Percentiles rank a stretch among this genome's conserved stretches.
Evolutionary conservation across 2,888 invertebrate genomes (phyloP).

Genomic region (Sceliomorpha sp.): DNA sequence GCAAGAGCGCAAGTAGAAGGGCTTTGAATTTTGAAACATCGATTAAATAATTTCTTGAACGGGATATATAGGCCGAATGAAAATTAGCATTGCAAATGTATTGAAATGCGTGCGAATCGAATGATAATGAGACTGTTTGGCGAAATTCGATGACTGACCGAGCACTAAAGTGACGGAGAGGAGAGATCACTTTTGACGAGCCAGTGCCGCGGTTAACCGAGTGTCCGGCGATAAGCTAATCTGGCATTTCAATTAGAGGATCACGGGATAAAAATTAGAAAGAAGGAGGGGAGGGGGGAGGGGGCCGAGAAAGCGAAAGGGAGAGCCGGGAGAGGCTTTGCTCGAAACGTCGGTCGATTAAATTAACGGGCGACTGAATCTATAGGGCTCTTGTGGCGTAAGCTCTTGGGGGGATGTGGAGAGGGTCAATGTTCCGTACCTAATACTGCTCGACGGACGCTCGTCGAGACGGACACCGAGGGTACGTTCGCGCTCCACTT

Average conservation of each 20-base stretch:
- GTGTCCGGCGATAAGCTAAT: slow-evolving; percentile 40
- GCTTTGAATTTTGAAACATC: too few species aligned
- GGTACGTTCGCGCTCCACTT: slow-evolving; percentile 38
- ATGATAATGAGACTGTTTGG: too few species aligned
- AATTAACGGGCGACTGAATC: slow-evolving; percentile 41
- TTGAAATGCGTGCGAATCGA: too few species aligned
- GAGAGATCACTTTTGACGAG: slow-evolving; percentile 19
- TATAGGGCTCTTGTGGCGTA: slow-evolving; percentile 24
- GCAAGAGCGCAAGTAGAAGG: too few species aligned
- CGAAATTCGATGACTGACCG: too few species aligned
- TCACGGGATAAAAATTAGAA: slow-evolving; percentile 37
- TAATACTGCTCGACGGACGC: slow-evolving; percentile 28
- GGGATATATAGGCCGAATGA: too few species aligned
- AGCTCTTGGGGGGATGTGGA: slow-evolving; percentile 17
- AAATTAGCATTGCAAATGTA: too few species aligned
- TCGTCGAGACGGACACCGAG: too few species aligned
- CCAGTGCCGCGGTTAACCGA: slow-evolving; percentile 33
- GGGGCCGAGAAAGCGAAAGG: too few species aligned
- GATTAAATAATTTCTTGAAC: too few species aligned
- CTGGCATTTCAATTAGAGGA: slow-evolving; percentile 43
- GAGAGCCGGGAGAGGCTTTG: slow-evolving; percentile 24
- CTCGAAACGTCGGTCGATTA: slow-evolving; percentile 33
- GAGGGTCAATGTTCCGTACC: slow-evolving; percentile 41
- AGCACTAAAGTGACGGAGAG: too few species aligned
- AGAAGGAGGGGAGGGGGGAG: slow-evolving; percentile 10